These are phyloP conservation scores for Beris chalybata DNA, from an alignment of 2,888 invertebrate genomes.

Conservation along the genomic window DNA sequence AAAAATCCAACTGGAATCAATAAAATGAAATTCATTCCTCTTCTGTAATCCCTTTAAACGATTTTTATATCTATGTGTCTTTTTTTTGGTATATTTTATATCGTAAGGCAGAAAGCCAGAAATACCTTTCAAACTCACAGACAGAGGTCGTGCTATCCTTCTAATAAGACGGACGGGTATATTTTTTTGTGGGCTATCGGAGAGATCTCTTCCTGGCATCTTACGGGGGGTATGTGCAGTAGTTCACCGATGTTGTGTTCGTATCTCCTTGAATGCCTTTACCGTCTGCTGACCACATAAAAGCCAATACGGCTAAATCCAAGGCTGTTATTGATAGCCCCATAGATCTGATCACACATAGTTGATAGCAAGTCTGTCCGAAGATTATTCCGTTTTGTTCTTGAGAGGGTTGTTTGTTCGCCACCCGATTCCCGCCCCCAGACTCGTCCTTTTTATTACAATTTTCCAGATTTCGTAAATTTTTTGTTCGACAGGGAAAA, in stretches of 20 bases:
- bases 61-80: too few species aligned
- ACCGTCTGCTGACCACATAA: slow-evolving; percentile 32
- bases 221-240: background rate
- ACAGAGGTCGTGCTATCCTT: slow-evolving; percentile 13
- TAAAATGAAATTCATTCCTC: too few species aligned
- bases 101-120: too few species aligned
- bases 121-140: too few species aligned
- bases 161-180: slow-evolving; percentile 24
- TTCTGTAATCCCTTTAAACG: too few species aligned
- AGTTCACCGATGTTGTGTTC: background rate
- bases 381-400: background rate
- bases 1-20: too few species aligned
- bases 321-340: slow-evolving; percentile 3
- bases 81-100: too few species aligned
- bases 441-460: slow-evolving; percentile 18
- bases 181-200: slow-evolving; percentile 14
- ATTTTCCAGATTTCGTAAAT: slow-evolving; percentile 22
- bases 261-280: slow-evolving; percentile 26
- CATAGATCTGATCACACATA: background rate
- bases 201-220: slow-evolving; percentile 1
- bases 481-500: slow-evolving; percentile 14
- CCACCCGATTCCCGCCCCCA: too few species aligned
- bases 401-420: too few species aligned
- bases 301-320: slow-evolving; percentile 24
- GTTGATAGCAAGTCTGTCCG: slow-evolving; percentile 1